These are phyloP conservation scores for Ganaspis sp. DNA, from an alignment of 1,140 invertebrate genomes.

Conservation along the genomic window DNA sequence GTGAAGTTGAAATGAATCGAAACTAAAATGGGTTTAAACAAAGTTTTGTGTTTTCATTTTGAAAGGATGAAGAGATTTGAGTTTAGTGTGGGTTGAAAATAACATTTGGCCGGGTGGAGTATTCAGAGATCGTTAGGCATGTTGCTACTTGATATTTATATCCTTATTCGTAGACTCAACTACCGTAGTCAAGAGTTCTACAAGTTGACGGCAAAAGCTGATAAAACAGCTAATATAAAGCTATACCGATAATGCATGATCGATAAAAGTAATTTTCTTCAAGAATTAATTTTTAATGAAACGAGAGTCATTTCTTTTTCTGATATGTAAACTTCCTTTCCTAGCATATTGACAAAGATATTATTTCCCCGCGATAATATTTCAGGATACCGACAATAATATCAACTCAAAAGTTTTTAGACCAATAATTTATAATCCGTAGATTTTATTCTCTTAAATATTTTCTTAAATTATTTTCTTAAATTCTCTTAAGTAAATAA, in stretches of 20 bases:
- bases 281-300: neutral
- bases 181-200: neutral
- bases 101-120: slow-evolving; percentile 61
- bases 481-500: no score
- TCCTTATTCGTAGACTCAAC: slow-evolving; percentile 49
- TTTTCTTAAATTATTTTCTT: no score
- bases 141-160: slow-evolving; percentile 69
- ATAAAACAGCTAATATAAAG: neutral
- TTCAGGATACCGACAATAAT: no score
- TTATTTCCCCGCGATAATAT: no score
- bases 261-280: neutral
- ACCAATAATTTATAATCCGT: no score
- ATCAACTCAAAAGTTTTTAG: no score
- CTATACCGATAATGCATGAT: neutral
- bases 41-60: slow-evolving; percentile 41
- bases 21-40: no score
- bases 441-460: no score
- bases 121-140: slow-evolving; percentile 65
- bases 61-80: slow-evolving; percentile 30
- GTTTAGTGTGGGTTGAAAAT: slow-evolving; percentile 64
- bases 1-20: no score
- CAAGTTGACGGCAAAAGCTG: neutral
- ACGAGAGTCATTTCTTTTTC: neutral
- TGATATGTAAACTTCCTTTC: neutral
- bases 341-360: no score